Conservation (phyloP, 2,113 vertebrate genomes). For the Canis aureus region DNA sequence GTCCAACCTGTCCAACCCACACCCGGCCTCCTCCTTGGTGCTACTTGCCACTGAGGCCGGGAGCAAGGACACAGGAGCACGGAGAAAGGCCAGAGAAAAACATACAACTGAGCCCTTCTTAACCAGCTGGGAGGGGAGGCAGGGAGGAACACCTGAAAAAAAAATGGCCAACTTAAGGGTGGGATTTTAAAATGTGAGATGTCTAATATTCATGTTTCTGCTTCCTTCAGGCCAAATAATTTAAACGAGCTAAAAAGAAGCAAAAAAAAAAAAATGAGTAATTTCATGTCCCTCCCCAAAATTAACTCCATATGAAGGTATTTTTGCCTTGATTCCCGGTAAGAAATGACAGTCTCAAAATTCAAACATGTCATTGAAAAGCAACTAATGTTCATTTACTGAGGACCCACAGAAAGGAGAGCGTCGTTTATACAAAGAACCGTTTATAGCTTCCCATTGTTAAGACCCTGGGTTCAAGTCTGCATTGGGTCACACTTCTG, state of each 20-base stretch:
- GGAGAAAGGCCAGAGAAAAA: not conserved
- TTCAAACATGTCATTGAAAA: constrained; percentile 1
- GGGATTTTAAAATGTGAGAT: not conserved
- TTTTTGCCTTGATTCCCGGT: not conserved
- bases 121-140: not conserved
- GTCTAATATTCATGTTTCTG: not conserved
- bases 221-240: not conserved
- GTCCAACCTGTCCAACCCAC: not conserved
- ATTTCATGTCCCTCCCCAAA: not conserved
- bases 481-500: not conserved
- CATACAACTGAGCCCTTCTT: not conserved
- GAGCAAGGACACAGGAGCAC: not conserved
- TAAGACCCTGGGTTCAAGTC: not conserved
- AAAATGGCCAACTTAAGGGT: not conserved
- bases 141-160: not conserved
- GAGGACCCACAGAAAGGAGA: not conserved
- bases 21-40: not conserved
- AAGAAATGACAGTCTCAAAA: constrained; percentile 11
- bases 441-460: not conserved
- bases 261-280: not conserved
- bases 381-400: not conserved
- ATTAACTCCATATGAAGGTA: not conserved
- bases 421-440: not conserved
- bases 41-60: no score
- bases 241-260: not conserved